Conservation (phyloP, 2,797 vertebrate species). For the Channallabes apus region DNA sequence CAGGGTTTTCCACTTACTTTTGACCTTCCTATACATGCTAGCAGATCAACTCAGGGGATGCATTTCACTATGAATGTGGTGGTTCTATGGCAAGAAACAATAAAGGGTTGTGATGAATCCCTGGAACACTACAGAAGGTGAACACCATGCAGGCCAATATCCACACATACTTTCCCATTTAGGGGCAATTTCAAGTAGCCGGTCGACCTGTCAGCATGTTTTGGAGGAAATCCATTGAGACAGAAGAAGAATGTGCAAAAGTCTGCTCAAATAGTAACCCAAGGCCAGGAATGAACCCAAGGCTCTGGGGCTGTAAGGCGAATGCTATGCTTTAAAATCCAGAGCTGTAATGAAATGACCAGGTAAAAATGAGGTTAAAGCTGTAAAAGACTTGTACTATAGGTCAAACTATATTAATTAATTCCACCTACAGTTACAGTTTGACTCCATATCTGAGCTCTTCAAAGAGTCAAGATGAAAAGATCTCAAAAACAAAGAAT, state of each 20-base stretch:
- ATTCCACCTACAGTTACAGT: neutral
- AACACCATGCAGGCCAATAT: neutral
- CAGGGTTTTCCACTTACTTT: neutral
- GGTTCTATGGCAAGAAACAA: neutral
- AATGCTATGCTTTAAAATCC: neutral
- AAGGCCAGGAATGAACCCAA: neutral
- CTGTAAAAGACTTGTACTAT: neutral
- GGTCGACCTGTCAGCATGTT: neutral
- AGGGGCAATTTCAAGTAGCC: neutral
- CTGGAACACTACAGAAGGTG: neutral
- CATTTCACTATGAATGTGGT: neutral
- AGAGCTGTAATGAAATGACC: neutral
- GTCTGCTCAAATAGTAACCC: neutral
- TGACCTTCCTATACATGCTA: neutral
- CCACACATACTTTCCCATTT: neutral
- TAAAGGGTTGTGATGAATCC: neutral
- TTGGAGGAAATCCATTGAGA: neutral
- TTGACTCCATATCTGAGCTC: conserved; percentile 13
- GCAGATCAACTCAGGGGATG: neutral
- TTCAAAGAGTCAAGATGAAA: neutral
- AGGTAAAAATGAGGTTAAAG: neutral
- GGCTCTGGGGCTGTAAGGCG: neutral
- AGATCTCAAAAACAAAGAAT: neutral
- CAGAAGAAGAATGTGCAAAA: neutral
- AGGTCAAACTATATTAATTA: neutral